Base-by-base conservation (phyloP, 2,113 vertebrate species). In the Anthoscopus minutus region DNA sequence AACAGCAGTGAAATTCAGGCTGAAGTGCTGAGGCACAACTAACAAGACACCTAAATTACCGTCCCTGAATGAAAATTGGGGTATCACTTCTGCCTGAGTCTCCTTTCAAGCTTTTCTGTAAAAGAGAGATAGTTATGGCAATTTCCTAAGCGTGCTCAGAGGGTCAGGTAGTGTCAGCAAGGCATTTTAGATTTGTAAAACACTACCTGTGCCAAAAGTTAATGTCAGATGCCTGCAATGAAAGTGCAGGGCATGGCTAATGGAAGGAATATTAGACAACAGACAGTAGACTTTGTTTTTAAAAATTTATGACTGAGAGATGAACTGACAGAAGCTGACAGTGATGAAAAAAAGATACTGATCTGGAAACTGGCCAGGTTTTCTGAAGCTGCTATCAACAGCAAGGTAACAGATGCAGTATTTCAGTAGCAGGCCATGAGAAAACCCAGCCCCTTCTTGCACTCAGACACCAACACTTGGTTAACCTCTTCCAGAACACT, bases 261-360 rank as follows among this genome's bases (percentile, higher is more conserved):
- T 88, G 89, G 93, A 86, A 76, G 38, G n/a, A 70, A 69, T 54
- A 87, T 83, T 57, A 90, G 77, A 81, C 82, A 81, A 67, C 66
- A 95, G 88, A 57, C 47, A 69, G 74, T 9, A 45, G 94, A 79
- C 38, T 95, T 90, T 62, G 88, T 73, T 90, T 96, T 92, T 47
- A 80, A 92, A 86, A 86, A 81, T 86, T 83, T 58, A 80, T 93
- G 58, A 56, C 69, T 27, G 83, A 93, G 73, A 84, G 83, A 84
- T 84, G 85, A 90, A 80, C 73, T 79, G 83, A 92, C 77, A 95
- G 62, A 62, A 86, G 47, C 58, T 93, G 95, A 97, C 89, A 95
- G 83, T 85, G 87, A 95, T 45, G 37, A 95, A 92, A 82, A 86
- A 90, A 95, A 95, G 93, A 61, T 19, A 23, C 67, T 25, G 92